These are phyloP conservation scores for Lamproptera curius DNA, from an alignment of 2,888 invertebrate genomes.

Conservation along the genomic window DNA sequence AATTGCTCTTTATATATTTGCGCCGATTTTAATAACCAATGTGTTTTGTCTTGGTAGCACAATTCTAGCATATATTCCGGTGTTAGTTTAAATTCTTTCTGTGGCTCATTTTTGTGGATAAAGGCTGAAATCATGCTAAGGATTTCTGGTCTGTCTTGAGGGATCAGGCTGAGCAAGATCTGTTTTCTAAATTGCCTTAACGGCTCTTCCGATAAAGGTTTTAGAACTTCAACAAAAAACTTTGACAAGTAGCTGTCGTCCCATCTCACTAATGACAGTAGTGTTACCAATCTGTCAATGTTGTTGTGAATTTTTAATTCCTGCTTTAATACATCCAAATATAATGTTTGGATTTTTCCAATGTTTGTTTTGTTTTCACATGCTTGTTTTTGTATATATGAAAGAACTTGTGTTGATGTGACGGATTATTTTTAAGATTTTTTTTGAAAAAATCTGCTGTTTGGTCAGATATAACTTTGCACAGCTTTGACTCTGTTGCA, in stretches of 20 bases:
- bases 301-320: constrained; percentile 49
- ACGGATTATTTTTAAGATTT: constrained; percentile 68
- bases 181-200: constrained; percentile 65
- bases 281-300: constrained; percentile 54
- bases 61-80: constrained; percentile 72
- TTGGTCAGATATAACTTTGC: constrained; percentile 46
- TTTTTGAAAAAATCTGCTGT: constrained; percentile 57
- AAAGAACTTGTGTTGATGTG: constrained; percentile 50
- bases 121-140: constrained; percentile 49
- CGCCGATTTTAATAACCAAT: constrained; percentile 70
- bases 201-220: constrained; percentile 51
- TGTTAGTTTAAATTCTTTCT: constrained; percentile 64
- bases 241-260: constrained; percentile 44
- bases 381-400: constrained; percentile 45
- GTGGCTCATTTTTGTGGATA: constrained; percentile 60
- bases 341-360: constrained; percentile 51
- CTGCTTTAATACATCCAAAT: constrained; percentile 52
- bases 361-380: constrained; percentile 35
- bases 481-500: constrained; percentile 46
- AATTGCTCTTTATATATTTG: constrained; percentile 64
- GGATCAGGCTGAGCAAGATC: constrained; percentile 61
- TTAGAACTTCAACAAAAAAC: constrained; percentile 51
- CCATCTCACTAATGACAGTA: constrained; percentile 58
- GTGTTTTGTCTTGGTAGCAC: constrained; percentile 68
- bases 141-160: constrained; percentile 56